Base-by-base conservation (phyloP, 2,888 invertebrate genomes). In the Homarus gammarus region DNA sequence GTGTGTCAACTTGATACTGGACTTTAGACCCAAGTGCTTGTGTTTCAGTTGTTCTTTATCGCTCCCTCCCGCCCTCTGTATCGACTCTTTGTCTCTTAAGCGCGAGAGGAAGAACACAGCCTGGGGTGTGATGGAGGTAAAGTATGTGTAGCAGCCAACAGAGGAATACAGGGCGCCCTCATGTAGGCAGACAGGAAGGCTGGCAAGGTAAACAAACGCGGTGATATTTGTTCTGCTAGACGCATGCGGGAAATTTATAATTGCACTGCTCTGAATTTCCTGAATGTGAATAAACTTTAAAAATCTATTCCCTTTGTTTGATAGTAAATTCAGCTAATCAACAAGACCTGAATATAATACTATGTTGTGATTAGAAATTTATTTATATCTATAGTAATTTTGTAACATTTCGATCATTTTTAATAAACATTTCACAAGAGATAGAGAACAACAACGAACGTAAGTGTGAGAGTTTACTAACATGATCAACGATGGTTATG, bases 371-470 rank as follows among this genome's bases (percentile, higher is more conserved):
- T 72, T 61, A 84, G 61, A 84, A 38, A 75, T 84, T 73, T 64
- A 27, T 51, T 84, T 51, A 33, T 75, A 84, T 75, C 61, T 84
- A 51, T 70, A 73, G 75, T 75, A 72, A 61, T 38, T 61, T 84
- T 61, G 84, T 61, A 84, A 75, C 75, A 56, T 51, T 73, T 75
- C 73, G 73, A 84, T 84, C 49, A 40, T 64, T 68, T 64, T 68
- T 73, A 73, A 84, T 72, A 84, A 72, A 84, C 83, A 84, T 68
- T 64, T 84, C 49, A 84, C 83, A 51, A 73, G 72, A 72, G 72
- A 84, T 73, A 72, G 44, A 84, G 83, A 73, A 73, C 83, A 84
- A 84, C 83, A 84, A 84, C 83, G 83, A 84, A 84, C 72, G 51
- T 40, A 72, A 84, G 49, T 84, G 73, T 73, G 27, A 36, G 83